These are phyloP conservation scores for Drosophila conformis DNA, from an alignment of 2,888 invertebrate genomes.

Conservation along the genomic window DNA sequence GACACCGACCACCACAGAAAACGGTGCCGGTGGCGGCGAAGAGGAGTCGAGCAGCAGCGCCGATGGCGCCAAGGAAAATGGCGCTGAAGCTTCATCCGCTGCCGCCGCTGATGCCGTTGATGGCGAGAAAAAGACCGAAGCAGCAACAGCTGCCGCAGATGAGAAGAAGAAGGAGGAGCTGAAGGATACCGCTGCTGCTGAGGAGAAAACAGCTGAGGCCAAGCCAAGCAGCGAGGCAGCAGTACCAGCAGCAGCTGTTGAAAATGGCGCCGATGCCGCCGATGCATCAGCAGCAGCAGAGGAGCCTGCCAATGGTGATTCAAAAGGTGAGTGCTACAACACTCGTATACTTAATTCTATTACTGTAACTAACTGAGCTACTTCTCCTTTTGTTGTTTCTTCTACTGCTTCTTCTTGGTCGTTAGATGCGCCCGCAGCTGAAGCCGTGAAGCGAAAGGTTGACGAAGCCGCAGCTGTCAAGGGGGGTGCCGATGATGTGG, in stretches of 20 bases:
- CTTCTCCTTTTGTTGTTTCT: background rate
- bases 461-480: slow-evolving; percentile 77
- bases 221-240: slow-evolving; percentile 74
- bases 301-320: slow-evolving; percentile 82
- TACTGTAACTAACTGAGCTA: slow-evolving; percentile 23
- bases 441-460: slow-evolving; percentile 85
- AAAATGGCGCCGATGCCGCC: slow-evolving; percentile 78
- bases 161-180: slow-evolving; percentile 54
- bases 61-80: slow-evolving; percentile 78
- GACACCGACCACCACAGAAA: slow-evolving; percentile 79
- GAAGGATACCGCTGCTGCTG: slow-evolving; percentile 47
- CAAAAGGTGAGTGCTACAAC: slow-evolving; percentile 76
- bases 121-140: slow-evolving; percentile 56
- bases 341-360: background rate
- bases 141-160: slow-evolving; percentile 51
- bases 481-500: slow-evolving; percentile 80
- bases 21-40: slow-evolving; percentile 69
- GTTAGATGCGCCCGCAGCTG: slow-evolving; percentile 82
- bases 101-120: slow-evolving; percentile 52
- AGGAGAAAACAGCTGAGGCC: slow-evolving; percentile 67
- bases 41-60: slow-evolving; percentile 70
- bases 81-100: slow-evolving; percentile 68
- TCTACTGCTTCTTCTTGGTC: background rate
- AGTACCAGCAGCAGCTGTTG: slow-evolving; percentile 65
- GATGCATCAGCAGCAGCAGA: slow-evolving; percentile 57